Evolutionary conservation across 53 echinoderm and acorn worm species (phyloP).

Genomic region (Holothuria scabra): DNA sequence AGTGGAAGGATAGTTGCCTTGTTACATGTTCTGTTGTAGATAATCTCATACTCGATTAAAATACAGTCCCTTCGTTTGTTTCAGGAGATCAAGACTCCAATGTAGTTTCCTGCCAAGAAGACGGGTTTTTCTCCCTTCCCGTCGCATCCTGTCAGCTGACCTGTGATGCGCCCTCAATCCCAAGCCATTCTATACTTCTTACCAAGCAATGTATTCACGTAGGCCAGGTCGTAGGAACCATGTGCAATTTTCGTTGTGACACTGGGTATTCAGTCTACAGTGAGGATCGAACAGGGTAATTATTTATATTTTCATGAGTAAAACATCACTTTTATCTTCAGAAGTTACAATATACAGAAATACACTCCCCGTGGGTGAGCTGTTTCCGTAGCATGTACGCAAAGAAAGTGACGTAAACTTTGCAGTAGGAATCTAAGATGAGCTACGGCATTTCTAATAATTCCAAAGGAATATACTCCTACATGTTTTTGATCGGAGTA

Average conservation of each 20-base stretch:
- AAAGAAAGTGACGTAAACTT: too few species aligned
- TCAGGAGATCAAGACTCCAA: conserved; percentile 65
- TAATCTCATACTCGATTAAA: not conserved
- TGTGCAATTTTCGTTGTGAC: conserved; percentile 77
- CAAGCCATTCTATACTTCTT: conserved; percentile 60
- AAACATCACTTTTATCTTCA: not conserved
- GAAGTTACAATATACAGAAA: too few species aligned
- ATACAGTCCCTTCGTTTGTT: not conserved
- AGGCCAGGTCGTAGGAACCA: conserved; percentile 72
- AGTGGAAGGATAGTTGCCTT: too few species aligned
- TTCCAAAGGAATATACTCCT: too few species aligned
- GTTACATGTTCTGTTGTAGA: not conserved
- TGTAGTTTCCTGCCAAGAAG: conserved; percentile 72
- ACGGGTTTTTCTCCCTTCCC: conserved; percentile 83
- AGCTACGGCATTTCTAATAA: too few species aligned
- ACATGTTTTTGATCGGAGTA: too few species aligned
- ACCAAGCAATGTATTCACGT: conserved; percentile 64
- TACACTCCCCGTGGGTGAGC: too few species aligned
- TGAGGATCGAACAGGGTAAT: not conserved
- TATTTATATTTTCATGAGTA: not conserved
- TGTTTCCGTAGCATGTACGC: too few species aligned
- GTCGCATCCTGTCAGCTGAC: conserved; percentile 81
- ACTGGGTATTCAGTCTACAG: conserved; percentile 59
- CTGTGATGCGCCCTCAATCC: conserved; percentile 70
- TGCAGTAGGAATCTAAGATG: too few species aligned